Evolutionary conservation across 1,140 invertebrate genomes (phyloP), one percentile per base, ranked within the genome.

Genomic region (Halotydeus destructor): DNA sequence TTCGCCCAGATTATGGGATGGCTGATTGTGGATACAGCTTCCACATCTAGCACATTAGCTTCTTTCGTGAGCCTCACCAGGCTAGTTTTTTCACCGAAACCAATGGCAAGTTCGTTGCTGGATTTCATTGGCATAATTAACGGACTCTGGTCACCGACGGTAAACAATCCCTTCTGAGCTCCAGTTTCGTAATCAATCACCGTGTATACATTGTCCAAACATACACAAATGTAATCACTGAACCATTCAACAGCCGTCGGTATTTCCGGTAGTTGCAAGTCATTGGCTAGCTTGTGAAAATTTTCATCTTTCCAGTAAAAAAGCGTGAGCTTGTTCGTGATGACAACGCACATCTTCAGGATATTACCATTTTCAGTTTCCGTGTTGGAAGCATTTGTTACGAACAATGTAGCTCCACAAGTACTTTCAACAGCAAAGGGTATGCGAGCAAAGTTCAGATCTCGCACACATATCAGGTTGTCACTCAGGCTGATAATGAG

Each of bases 261-360:
- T 32, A 78, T 69, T 61, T 94, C 86, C 32, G 71, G 70, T 23
- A 93, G 62, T 25, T 68, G 72, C 19, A 93, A 69, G 54, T 79
- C 76, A 50, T 70, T 56, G 27, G 44, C 38, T 34, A 84, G 66
- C 37, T 78, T 69, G 37, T 74, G 66, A 58, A 93, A 86, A 46
- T 74, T 68, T 55, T 75, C 68, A 50, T 79, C 76, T 55, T 88
- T 89, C 69, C 81, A 89, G 57, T 78, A 82, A 60, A 78, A 93
- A 3, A 93, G 60, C 54, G 86, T 77, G 8, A 94, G 59, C 61
- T 79, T 80, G 52, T 78, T 67, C 58, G 78, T 79, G 0, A 89
- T 81, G 25, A 74, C 81, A 16, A 91, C 83, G 58, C 83, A 88
- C 35, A 96, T 60, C 35, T 79, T 65, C 3, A 91, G 72, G 11